Conservation (phyloP, 2,797 vertebrate genomes). For the Lemur catta region DNA sequence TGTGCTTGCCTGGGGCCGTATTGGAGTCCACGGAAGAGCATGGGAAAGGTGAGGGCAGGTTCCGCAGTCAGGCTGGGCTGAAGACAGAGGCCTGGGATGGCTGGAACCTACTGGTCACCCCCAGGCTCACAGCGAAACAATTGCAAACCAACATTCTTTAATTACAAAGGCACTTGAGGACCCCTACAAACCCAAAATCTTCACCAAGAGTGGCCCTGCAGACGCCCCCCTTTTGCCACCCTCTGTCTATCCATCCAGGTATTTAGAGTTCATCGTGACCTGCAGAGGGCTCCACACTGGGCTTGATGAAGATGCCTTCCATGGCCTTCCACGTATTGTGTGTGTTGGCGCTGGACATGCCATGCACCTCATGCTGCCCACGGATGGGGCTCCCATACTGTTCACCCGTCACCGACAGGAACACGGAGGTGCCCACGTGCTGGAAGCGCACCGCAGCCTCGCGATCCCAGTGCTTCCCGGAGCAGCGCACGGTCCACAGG, state of each 20-base stretch:
- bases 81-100: not conserved
- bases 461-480: slow-evolving; percentile 91
- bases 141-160: slow-evolving; percentile 66
- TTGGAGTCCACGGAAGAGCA: not conserved
- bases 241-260: not conserved
- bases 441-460: slow-evolving; percentile 92
- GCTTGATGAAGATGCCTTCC: slow-evolving; percentile 97
- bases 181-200: slow-evolving; percentile 58
- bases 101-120: not conserved
- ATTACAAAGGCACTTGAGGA: slow-evolving; percentile 73
- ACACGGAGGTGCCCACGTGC: slow-evolving; percentile 92
- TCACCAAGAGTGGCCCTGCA: not conserved
- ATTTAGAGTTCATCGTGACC: slow-evolving; percentile 94
- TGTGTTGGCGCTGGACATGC: slow-evolving; percentile 88
- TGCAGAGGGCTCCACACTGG: slow-evolving; percentile 82
- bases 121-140: not conserved
- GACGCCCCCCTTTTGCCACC: not conserved
- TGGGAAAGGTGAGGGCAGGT: not conserved
- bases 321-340: slow-evolving; percentile 96
- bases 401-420: slow-evolving; percentile 95
- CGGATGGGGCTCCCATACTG: slow-evolving; percentile 96
- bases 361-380: slow-evolving; percentile 95
- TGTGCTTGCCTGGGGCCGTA: not conserved
- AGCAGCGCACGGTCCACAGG: slow-evolving; percentile 94
- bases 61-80: not conserved